Evolutionary conservation across 2,888 invertebrate genomes (phyloP).

Genomic region (Athalia cordata): DNA sequence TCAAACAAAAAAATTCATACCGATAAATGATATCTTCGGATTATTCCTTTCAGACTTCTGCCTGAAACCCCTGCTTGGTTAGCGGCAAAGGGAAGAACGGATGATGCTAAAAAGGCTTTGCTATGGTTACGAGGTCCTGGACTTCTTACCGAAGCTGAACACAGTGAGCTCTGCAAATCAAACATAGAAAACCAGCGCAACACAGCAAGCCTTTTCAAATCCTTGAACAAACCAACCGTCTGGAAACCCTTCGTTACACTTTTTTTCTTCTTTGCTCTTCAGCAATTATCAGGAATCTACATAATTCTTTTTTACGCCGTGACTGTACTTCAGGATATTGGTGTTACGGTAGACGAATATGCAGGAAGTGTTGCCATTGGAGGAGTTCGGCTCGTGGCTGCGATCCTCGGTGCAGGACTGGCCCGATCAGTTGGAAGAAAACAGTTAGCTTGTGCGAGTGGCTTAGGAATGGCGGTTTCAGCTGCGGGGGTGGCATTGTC

Average conservation of each 20-base stretch:
- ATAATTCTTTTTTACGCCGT: conserved; percentile 84
- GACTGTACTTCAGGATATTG: conserved; percentile 81
- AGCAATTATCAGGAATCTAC: conserved; percentile 85
- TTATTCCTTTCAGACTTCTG: conserved; percentile 71
- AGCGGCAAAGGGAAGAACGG: conserved; percentile 77
- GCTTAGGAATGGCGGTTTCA: conserved; percentile 79
- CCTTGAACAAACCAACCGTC: conserved; percentile 74
- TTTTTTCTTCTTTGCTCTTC: conserved; percentile 80
- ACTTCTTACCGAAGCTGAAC: conserved; percentile 79
- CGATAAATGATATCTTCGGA: neutral
- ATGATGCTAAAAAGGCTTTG: conserved; percentile 79
- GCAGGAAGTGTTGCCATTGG: conserved; percentile 83
- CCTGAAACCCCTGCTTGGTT: conserved; percentile 85
- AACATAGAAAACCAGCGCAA: conserved; percentile 56
- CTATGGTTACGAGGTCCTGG: conserved; percentile 81
- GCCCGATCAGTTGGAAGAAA: conserved; percentile 81
- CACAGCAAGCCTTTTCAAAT: conserved; percentile 56
- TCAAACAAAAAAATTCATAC: neutral
- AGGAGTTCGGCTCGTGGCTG: conserved; percentile 80
- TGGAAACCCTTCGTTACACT: conserved; percentile 82
- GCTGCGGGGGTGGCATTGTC: conserved; percentile 75
- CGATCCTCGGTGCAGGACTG: conserved; percentile 80
- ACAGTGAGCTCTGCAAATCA: conserved; percentile 77
- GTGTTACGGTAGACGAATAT: conserved; percentile 80
- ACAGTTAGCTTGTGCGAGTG: conserved; percentile 79